phyloP scores from a whole-genome alignment of 1,140 invertebrate species.

The Schmidtea mediterranea region DNA sequence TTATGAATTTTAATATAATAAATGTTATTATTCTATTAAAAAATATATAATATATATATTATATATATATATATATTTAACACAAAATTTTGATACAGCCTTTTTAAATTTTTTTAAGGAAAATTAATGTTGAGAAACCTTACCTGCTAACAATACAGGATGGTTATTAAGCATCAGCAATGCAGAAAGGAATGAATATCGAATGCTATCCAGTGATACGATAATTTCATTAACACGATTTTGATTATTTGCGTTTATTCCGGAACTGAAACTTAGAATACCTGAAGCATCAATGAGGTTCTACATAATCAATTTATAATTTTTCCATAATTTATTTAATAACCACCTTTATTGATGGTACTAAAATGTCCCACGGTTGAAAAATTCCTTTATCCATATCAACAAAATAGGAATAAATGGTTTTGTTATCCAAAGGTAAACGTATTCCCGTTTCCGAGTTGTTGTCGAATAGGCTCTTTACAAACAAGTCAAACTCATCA shows the following conservation, averaged over 20 bases:
- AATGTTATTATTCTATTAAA: too few relatives aligned
- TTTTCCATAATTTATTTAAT: too few relatives aligned
- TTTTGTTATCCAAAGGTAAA: conserved; percentile 20
- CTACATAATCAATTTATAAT: too few relatives aligned
- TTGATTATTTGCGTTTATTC: conserved; percentile 4
- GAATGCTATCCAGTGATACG: conserved; percentile 22
- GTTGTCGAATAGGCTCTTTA: conserved; percentile 39
- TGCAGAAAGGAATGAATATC: conserved; percentile 22
- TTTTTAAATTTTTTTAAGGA: too few relatives aligned
- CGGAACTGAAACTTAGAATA: neutral
- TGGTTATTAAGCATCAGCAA: conserved; percentile 19
- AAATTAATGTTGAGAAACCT: too few relatives aligned
- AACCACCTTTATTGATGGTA: conserved; percentile 16
- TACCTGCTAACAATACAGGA: conserved; percentile 22
- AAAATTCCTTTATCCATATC: conserved; percentile 23
- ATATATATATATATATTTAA: too few relatives aligned
- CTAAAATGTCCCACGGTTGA: conserved; percentile 21
- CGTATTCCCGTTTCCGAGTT: conserved; percentile 16
- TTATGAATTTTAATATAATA: too few relatives aligned
- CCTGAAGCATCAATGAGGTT: neutral
- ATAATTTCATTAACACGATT: conserved; percentile 15
- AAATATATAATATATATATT: too few relatives aligned
- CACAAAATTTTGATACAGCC: too few relatives aligned
- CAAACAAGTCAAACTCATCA: conserved; percentile 38
- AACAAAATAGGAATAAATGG: conserved; percentile 24